Percentiles rank a stretch among this genome's conserved stretches.
Conservation (phyloP, 2,888 invertebrate species). For the Antitype chi region DNA sequence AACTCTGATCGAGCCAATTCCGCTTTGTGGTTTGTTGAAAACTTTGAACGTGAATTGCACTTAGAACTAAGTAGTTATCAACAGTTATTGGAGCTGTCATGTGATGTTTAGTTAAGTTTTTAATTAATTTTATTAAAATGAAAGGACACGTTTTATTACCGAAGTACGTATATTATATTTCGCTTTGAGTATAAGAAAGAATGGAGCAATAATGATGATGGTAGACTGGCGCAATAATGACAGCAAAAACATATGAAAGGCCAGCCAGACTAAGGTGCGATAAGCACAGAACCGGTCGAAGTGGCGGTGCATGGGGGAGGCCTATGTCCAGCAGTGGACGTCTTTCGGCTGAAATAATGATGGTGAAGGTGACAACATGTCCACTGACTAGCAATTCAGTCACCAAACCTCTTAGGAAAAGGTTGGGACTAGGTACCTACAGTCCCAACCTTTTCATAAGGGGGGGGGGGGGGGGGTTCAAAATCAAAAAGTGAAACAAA, state of each 20-base stretch:
- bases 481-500: no score
- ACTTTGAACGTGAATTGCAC: not conserved
- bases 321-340: no score
- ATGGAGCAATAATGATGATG: no score
- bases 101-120: not conserved
- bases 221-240: not conserved
- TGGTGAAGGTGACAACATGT: no score
- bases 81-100: not conserved
- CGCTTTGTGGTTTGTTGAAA: not conserved
- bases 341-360: no score
- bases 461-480: no score
- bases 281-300: no score
- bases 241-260: not conserved
- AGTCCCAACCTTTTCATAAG: no score
- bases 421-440: no score
- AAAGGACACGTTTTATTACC: not conserved
- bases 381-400: not conserved
- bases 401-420: not conserved
- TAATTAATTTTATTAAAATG: not conserved
- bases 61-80: not conserved
- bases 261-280: no score
- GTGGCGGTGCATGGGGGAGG: no score
- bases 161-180: not conserved
- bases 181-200: not conserved
- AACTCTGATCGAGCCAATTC: slow-evolving; percentile 4